Conservation (phyloP, 2,113 vertebrate genomes). For the Chaenocephalus aceratus region DNA sequence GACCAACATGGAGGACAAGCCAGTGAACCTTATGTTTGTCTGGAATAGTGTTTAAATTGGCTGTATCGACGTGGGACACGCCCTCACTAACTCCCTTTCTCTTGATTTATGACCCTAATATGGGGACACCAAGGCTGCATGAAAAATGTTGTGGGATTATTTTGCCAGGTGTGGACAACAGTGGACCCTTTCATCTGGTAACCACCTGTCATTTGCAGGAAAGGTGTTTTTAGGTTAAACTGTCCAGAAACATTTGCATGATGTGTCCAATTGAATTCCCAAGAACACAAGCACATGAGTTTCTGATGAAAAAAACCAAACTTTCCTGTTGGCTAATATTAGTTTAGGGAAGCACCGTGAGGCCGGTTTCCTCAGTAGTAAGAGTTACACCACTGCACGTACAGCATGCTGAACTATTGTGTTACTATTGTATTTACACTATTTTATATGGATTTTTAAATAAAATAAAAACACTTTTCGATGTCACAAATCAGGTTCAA, state of each 20-base stretch:
- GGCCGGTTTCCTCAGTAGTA: slow-evolving; percentile 6
- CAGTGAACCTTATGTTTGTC: not conserved
- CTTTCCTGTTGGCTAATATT: slow-evolving; percentile 27
- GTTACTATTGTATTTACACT: slow-evolving; percentile 3
- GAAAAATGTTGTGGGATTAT: too few species aligned
- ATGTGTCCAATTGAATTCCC: not conserved
- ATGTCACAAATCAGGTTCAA: not conserved
- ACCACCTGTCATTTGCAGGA: not conserved
- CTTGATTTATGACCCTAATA: not conserved
- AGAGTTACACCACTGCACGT: slow-evolving; percentile 27
- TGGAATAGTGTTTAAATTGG: too few species aligned
- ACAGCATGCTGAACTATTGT: not conserved
- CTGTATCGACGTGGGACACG: too few species aligned
- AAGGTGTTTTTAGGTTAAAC: not conserved
- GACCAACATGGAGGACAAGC: not conserved
- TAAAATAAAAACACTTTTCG: slow-evolving; percentile 12
- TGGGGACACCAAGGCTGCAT: too few species aligned
- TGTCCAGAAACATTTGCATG: not conserved
- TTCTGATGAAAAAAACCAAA: not conserved
- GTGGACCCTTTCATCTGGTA: not conserved
- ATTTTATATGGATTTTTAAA: not conserved
- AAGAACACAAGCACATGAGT: not conserved
- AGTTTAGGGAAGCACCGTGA: slow-evolving; percentile 28
- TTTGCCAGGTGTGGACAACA: not conserved
- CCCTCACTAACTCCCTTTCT: not conserved